Conservation (phyloP, 2,113 vertebrate species). For the Hypocryptadius cinnamomeus region DNA sequence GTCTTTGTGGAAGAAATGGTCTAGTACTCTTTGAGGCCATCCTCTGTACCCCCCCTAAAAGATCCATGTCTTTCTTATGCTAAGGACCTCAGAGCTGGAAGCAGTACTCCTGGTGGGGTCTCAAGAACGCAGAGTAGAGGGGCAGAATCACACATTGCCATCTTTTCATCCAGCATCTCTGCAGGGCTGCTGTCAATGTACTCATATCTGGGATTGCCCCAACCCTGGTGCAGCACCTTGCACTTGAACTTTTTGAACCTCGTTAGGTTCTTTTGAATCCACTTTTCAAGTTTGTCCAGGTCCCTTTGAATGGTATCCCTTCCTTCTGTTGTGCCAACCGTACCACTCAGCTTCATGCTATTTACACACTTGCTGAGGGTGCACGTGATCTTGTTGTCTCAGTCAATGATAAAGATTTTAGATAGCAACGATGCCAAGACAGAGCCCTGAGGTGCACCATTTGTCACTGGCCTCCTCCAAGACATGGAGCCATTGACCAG, state of each 20-base stretch:
- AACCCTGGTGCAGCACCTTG: not conserved
- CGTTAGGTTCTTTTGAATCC: not conserved
- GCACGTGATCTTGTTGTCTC: too few species aligned
- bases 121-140: not conserved
- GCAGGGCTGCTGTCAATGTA: not conserved
- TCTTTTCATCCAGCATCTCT: not conserved
- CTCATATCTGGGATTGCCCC: not conserved
- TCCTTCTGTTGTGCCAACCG: not conserved
- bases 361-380: not conserved
- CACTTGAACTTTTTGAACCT: not conserved
- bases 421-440: accelerated
- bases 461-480: not conserved
- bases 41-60: not conserved
- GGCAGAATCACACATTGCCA: not conserved
- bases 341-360: not conserved
- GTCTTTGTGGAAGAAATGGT: not conserved
- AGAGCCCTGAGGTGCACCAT: not conserved
- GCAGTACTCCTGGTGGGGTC: not conserved
- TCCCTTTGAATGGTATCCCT: not conserved
- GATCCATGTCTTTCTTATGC: not conserved
- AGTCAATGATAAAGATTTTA: not conserved
- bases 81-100: not conserved
- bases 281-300: not conserved
- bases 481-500: not conserved
- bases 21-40: not conserved